Percentiles rank a stretch among this genome's conserved stretches.
These are phyloP conservation scores for Phoebastria nigripes DNA, from an alignment of 2,797 vertebrate genomes.

Conservation along the genomic window DNA sequence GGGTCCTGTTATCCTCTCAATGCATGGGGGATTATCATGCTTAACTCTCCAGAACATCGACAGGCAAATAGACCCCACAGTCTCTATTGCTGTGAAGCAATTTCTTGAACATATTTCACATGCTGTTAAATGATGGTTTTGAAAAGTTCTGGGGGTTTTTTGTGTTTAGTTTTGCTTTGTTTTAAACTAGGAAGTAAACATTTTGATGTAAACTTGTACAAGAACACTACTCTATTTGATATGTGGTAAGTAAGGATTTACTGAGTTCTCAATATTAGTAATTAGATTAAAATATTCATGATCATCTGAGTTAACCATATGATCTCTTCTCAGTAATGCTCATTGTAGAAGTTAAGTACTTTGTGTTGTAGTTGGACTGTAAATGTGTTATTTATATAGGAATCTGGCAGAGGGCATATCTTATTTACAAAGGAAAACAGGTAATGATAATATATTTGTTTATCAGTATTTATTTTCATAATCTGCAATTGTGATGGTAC, in stretches of 20 bases:
- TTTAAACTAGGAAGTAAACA: background rate
- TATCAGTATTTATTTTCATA: slow-evolving; percentile 11
- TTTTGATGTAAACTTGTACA: background rate
- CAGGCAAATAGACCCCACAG: slow-evolving; percentile 34
- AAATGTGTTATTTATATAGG: background rate
- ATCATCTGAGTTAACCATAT: background rate
- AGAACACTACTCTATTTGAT: background rate
- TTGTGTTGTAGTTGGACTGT: background rate
- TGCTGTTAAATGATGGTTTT: background rate
- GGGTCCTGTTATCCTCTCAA: slow-evolving; percentile 66
- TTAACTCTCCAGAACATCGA: slow-evolving; percentile 52
- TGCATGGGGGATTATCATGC: slow-evolving; percentile 54
- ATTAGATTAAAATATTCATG: slow-evolving; percentile 24
- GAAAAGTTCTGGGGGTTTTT: background rate
- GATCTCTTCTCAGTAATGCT: background rate
- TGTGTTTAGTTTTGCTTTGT: background rate
- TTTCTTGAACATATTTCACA: slow-evolving; percentile 45
- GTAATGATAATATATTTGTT: background rate
- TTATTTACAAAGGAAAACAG: background rate
- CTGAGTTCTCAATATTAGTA: background rate
- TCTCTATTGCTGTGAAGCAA: slow-evolving; percentile 1
- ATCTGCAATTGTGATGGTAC: background rate
- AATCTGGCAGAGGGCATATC: background rate
- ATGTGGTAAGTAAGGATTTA: background rate
- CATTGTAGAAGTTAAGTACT: background rate